Base-by-base conservation (phyloP, 2,888 invertebrate species). In the Rhingia campestris region DNA sequence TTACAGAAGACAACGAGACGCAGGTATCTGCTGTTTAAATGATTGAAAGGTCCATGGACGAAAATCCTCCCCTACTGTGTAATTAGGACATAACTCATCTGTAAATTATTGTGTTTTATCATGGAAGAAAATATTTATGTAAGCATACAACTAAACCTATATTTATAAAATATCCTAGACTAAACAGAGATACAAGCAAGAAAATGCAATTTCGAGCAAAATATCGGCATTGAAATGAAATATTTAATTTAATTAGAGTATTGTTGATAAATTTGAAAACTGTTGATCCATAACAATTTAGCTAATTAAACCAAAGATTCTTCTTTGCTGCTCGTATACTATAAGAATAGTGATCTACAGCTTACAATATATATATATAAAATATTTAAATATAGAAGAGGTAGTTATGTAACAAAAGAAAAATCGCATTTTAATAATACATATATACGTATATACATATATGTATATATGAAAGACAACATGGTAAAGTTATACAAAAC, bases 1-100 rank as follows among this genome's bases (percentile, higher is more conserved):
- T 70, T 81, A 12, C 66, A 81, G 81, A 81, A 12, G 81, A 81
- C 30, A 47, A 58, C 3, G 76, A 66, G 54, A 61, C 76, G 0
- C 81, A 81, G 33, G 81, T 81, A 1, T 81, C 81, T 0, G 81
- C 81, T 4, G 81, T 81, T 0, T 81, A 66, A 66, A 4, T 47
- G 7, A 7, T 30, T 9, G 61, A 10, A 7, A 10, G 58, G 1
- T 4, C 3, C 30, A 43, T 12, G 12, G 43, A 59, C 35, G 35
- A 5, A 47, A 35, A 35, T 12, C 39, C 45, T 12, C 14, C 14
- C 14, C 45, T 14, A 10, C 9, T 30, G 49, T 22, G 30, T 30
- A 30, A 10, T 4, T 10, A 30, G 22, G 2, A 22, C 22, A 12
- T 6, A 45, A 41, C n/a, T n/a, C 2, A 41, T 5, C 12, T 45